Evolutionary conservation across 1,140 invertebrate genomes (phyloP).

Genomic region (Drosophila biarmipes): DNA sequence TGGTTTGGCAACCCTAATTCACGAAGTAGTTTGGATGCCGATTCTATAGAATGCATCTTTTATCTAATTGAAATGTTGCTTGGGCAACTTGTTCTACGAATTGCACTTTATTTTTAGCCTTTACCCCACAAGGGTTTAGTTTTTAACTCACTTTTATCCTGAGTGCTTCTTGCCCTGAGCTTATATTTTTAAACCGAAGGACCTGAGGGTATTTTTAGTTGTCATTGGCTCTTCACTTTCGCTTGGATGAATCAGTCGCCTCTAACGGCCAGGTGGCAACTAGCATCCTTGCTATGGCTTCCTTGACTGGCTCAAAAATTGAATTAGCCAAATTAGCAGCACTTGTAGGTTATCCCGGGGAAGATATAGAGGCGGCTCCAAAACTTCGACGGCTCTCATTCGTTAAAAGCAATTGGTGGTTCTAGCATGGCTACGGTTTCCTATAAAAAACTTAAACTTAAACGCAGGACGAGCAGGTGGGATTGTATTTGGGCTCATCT

Average conservation of each 20-base stretch:
- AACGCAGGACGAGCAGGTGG: constrained; percentile 56
- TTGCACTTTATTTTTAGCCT: neutral
- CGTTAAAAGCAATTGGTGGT: constrained; percentile 17
- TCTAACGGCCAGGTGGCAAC: constrained; percentile 18
- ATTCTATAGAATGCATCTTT: neutral
- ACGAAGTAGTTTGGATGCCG: neutral
- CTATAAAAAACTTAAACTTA: constrained; percentile 54
- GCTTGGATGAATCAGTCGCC: constrained; percentile 28
- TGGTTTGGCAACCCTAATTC: constrained; percentile 49
- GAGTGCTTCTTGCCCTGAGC: neutral
- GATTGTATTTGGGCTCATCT: neutral
- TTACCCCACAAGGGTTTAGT: neutral
- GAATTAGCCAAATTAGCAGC: constrained; percentile 74
- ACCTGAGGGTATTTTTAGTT: constrained; percentile 50
- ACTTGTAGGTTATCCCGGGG: constrained; percentile 67
- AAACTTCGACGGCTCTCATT: constrained; percentile 16
- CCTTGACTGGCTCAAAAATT: constrained; percentile 55
- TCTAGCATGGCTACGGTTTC: constrained; percentile 56
- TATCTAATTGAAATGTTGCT: too few relatives aligned
- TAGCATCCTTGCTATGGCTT: constrained; percentile 53
- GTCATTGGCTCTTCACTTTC: constrained; percentile 30
- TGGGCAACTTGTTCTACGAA: neutral
- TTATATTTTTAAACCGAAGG: constrained; percentile 63
- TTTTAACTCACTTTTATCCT: neutral
- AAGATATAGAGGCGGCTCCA: constrained; percentile 53